Evolutionary conservation across 1,140 invertebrate species (phyloP).

Genomic region (Chrysopa pallens): DNA sequence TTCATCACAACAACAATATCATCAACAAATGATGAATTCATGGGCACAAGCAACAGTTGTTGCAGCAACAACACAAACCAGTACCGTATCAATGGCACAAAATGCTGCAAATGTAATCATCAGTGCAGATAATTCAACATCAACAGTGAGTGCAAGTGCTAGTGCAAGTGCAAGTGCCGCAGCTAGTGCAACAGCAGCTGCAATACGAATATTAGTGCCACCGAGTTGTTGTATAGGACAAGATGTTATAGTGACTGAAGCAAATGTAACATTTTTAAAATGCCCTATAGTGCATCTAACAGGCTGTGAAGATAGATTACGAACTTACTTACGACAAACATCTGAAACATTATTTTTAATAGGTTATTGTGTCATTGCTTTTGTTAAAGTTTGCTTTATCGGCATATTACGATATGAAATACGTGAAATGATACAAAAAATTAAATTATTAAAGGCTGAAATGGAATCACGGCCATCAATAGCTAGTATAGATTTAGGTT

Average conservation of each 20-base stretch:
- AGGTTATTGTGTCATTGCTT: slow-evolving; percentile 77
- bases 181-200: not conserved
- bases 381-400: slow-evolving; percentile 76
- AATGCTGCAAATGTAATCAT: no score
- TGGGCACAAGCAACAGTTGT: slow-evolving; percentile 8
- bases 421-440: slow-evolving; percentile 81
- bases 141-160: not conserved
- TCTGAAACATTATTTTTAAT: slow-evolving; percentile 68
- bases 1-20: slow-evolving; percentile 7
- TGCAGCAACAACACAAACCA: slow-evolving; percentile 18
- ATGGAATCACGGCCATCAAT: slow-evolving; percentile 21
- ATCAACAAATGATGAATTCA: slow-evolving; percentile 12
- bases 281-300: slow-evolving; percentile 1
- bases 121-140: not conserved
- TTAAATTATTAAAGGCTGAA: slow-evolving; percentile 39
- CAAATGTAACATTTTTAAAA: no score
- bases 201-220: no score
- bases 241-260: no score
- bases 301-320: slow-evolving; percentile 5
- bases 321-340: slow-evolving; percentile 51
- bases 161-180: slow-evolving; percentile 5
- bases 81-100: not conserved
- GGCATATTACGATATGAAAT: slow-evolving; percentile 73
- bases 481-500: not conserved
- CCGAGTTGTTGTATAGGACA: slow-evolving; percentile 14